Conservation (phyloP, 2,888 invertebrate genomes). For the Tortrix viridana region DNA sequence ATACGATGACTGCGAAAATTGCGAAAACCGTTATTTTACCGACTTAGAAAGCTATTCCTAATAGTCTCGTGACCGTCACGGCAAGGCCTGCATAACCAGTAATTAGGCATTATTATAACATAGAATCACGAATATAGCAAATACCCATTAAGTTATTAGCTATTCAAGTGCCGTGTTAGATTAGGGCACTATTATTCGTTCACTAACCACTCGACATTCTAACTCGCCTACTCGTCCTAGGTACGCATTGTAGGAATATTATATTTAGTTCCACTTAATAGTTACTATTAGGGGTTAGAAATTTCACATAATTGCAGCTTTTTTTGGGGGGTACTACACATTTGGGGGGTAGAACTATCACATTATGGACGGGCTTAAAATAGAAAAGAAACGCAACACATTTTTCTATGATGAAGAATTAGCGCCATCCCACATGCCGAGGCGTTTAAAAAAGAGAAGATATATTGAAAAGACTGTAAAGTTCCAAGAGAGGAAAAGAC, state of each 20-base stretch:
- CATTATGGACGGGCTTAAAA: constrained; percentile 4
- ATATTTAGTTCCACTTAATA: no score
- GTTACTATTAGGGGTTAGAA: no score
- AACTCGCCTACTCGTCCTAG: no score
- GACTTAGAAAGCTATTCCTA: no score
- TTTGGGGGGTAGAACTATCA: no score
- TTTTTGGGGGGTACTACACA: no score
- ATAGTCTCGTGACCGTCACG: constrained; percentile 15
- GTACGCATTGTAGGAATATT: no score
- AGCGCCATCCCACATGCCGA: constrained; percentile 31
- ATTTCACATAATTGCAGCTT: background rate
- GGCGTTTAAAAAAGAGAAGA: background rate
- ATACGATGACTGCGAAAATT: no score
- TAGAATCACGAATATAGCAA: background rate
- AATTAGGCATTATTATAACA: background rate
- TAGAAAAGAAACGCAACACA: constrained; percentile 10
- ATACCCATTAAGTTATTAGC: constrained; percentile 6
- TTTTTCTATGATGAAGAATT: constrained; percentile 24
- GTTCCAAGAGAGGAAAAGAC: constrained; percentile 2
- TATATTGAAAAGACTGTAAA: constrained; percentile 6
- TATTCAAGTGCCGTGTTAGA: constrained; percentile 18
- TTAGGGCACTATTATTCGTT: background rate
- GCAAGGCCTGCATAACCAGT: constrained; percentile 8
- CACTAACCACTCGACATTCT: no score
- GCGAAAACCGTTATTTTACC: no score